Evolutionary conservation across 2,797 vertebrate genomes (phyloP).

Genomic region (Cuculus canorus): DNA sequence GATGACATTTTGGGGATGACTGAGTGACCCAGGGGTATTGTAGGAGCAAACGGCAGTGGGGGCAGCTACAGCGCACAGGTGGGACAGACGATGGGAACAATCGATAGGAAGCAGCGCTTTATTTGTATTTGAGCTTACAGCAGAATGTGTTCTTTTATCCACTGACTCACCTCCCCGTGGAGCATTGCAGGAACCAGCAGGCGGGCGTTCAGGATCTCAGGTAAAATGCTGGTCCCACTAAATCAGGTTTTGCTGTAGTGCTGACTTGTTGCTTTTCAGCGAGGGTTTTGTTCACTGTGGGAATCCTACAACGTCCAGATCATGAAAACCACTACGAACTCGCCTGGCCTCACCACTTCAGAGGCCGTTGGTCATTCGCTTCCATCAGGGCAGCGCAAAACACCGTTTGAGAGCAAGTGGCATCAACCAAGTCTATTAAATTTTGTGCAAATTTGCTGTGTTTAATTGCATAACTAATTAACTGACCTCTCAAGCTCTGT

Average conservation of each 20-base stretch:
- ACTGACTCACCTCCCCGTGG: background rate
- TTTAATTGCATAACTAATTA: background rate
- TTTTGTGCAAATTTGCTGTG: background rate
- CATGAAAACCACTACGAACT: background rate
- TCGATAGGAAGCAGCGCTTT: background rate
- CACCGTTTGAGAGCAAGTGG: background rate
- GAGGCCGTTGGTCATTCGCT: background rate
- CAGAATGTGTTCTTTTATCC: background rate
- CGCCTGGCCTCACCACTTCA: background rate
- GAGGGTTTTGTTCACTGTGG: background rate
- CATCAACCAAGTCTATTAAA: background rate
- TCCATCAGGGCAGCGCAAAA: background rate
- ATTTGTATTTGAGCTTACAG: background rate
- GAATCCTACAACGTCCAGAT: background rate
- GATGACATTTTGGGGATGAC: background rate
- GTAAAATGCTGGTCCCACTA: background rate
- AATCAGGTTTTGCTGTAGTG: background rate
- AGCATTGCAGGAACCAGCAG: background rate
- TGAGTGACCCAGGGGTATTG: background rate
- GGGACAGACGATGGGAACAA: background rate
- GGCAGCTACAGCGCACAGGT: background rate
- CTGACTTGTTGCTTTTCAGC: background rate
- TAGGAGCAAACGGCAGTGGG: conserved; percentile 1
- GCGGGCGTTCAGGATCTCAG: background rate
- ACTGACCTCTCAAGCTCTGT: background rate